These are phyloP conservation scores for Alligator sinensis DNA, from an alignment of 2,113 vertebrate species.

Conservation along the genomic window DNA sequence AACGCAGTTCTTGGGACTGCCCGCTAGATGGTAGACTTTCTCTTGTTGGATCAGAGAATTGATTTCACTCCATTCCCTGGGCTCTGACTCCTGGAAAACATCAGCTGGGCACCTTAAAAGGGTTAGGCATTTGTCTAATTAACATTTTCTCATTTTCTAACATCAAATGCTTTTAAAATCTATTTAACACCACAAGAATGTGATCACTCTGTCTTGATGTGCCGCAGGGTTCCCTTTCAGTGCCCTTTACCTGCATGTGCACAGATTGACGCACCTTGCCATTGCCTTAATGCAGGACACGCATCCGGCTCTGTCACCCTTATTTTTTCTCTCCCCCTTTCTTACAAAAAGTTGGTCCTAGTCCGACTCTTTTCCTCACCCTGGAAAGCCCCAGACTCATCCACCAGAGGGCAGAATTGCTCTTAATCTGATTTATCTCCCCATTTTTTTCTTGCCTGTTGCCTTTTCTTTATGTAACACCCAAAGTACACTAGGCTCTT, in stretches of 20 bases:
- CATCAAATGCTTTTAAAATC: background rate
- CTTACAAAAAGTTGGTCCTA: background rate
- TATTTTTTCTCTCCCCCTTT: background rate
- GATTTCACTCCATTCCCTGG: rapidly evolving
- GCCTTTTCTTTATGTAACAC: background rate
- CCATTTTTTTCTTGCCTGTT: background rate
- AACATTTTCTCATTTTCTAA: rapidly evolving
- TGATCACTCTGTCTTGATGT: background rate
- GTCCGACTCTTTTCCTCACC: background rate
- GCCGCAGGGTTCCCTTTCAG: background rate
- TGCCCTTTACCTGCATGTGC: background rate
- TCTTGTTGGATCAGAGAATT: background rate
- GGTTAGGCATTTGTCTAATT: background rate
- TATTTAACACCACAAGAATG: rapidly evolving
- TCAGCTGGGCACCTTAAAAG: background rate
- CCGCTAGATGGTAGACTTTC: conserved; percentile 51
- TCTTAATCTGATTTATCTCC: background rate
- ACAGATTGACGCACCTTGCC: background rate
- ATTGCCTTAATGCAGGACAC: background rate
- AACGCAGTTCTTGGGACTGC: rapidly evolving
- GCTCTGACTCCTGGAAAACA: background rate
- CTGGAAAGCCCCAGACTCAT: background rate
- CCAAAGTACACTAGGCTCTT: background rate
- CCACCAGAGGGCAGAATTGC: background rate
- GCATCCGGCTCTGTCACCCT: background rate